phyloP scores from a whole-genome alignment of 1,140 invertebrate species.

The Hormaphis cornu region DNA sequence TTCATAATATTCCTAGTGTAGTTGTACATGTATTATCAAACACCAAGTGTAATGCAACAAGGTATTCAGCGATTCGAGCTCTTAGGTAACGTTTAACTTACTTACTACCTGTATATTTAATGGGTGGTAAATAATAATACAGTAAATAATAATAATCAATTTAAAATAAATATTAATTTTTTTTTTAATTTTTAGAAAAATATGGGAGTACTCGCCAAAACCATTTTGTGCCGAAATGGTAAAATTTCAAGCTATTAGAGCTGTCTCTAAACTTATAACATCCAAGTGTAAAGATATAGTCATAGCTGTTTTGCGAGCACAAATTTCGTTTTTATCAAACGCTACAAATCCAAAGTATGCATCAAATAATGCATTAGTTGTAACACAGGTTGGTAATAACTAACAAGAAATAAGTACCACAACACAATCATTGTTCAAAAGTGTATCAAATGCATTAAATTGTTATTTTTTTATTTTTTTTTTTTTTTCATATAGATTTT shows the following conservation, averaged over 20 bases:
- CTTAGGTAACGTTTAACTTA: slow-evolving; percentile 33
- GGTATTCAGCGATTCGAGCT: slow-evolving; percentile 37
- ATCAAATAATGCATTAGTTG: neutral
- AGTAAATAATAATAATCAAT: neutral
- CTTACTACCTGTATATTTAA: no score
- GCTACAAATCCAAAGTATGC: neutral
- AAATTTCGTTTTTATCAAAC: neutral
- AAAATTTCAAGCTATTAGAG: neutral
- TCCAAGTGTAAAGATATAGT: slow-evolving; percentile 7
- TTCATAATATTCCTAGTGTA: slow-evolving; percentile 28
- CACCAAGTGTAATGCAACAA: slow-evolving; percentile 29
- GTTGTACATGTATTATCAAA: slow-evolving; percentile 33
- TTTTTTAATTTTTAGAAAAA: neutral
- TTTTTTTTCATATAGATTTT: slow-evolving; percentile 1
- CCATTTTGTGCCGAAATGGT: slow-evolving; percentile 5
- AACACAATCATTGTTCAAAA: no score
- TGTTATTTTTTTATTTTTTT: no score
- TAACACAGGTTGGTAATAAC: neutral
- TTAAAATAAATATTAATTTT: neutral
- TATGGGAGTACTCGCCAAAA: slow-evolving; percentile 21
- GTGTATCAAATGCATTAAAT: no score
- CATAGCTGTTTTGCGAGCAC: neutral
- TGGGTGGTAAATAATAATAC: no score
- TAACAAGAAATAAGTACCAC: neutral
- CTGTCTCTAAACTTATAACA: neutral